Conservation (phyloP, 2,797 vertebrate species). For the Acanthurus leucopareius region DNA sequence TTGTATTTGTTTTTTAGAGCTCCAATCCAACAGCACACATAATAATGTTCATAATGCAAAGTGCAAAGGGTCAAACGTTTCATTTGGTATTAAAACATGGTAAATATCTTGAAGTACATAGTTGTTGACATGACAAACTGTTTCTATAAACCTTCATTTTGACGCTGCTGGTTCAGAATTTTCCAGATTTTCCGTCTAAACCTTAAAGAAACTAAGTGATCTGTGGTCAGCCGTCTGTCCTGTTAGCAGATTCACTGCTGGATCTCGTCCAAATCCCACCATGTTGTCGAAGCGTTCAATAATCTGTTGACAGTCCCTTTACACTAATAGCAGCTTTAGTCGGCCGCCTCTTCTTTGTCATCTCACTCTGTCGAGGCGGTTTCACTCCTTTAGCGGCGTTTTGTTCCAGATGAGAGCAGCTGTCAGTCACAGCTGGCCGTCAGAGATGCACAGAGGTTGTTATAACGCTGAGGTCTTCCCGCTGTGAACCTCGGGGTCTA, state of each 20-base stretch:
- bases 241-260: not conserved
- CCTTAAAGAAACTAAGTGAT: not conserved
- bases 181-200: not conserved
- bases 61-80: too few species aligned
- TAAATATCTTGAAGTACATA: too few species aligned
- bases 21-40: too few species aligned
- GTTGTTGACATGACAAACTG: too few species aligned
- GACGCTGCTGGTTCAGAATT: not conserved
- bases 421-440: constrained; percentile 50
- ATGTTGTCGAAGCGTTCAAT: not conserved
- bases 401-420: constrained; percentile 45
- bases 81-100: too few species aligned
- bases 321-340: constrained; percentile 7
- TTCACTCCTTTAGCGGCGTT: constrained; percentile 16
- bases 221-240: not conserved
- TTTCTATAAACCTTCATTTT: too few species aligned
- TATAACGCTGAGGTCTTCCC: constrained; percentile 35
- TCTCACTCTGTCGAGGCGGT: constrained; percentile 17
- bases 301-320: not conserved
- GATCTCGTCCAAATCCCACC: constrained; percentile 13
- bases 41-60: too few species aligned
- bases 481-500: constrained; percentile 43
- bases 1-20: too few species aligned
- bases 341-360: not conserved
- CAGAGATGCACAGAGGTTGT: constrained; percentile 37